These are phyloP conservation scores for Gallinago jamesoni DNA, from an alignment of 2,113 vertebrate genomes.

Conservation along the genomic window DNA sequence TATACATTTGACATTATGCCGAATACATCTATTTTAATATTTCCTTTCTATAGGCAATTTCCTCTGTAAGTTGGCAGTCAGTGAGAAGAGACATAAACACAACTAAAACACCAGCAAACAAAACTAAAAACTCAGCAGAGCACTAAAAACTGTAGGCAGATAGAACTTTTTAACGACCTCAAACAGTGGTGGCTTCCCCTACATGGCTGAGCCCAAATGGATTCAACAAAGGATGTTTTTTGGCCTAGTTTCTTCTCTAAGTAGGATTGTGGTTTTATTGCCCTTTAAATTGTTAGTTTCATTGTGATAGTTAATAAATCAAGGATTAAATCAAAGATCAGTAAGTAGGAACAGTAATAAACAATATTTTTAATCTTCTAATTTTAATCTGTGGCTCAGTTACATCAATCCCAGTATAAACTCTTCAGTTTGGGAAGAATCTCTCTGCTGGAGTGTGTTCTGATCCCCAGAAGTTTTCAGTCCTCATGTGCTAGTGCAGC, in stretches of 20 bases:
- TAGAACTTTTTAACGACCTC: neutral
- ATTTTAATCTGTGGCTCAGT: neutral
- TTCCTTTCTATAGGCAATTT: neutral
- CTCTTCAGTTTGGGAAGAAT: neutral
- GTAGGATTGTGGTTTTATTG: neutral
- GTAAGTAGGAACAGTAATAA: neutral
- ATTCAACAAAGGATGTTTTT: neutral
- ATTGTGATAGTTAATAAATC: neutral
- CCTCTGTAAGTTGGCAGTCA: neutral
- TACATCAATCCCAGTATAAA: neutral
- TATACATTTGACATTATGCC: neutral
- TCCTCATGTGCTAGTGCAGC: neutral
- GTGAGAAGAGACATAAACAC: neutral
- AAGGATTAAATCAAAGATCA: neutral
- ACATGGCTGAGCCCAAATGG: neutral
- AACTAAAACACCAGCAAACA: neutral
- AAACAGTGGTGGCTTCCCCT: neutral
- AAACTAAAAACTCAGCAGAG: neutral
- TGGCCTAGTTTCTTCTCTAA: neutral
- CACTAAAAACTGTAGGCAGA: neutral
- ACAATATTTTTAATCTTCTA: neutral
- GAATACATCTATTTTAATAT: neutral
- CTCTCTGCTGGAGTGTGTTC: neutral
- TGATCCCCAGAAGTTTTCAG: neutral
- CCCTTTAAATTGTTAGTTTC: neutral